Base-by-base conservation (phyloP, 2,888 invertebrate genomes). In the Tridacna crocea region DNA sequence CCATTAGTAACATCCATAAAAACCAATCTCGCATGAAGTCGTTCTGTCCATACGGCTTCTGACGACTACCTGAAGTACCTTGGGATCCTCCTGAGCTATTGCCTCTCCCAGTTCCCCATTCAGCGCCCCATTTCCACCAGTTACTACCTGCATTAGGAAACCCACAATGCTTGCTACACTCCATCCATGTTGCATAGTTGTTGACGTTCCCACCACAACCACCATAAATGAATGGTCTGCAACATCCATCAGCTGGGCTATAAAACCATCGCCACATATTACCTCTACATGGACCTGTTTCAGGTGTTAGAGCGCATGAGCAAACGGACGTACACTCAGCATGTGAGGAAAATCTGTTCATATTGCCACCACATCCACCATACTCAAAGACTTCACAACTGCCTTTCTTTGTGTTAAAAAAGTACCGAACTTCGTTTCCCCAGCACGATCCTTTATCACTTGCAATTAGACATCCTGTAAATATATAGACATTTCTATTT, bases 351-450 rank as follows among this genome's bases (percentile, higher is more conserved):
- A 98, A 98, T 92, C 97, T 97, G 94, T 98, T 98, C 93, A 97
- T 97, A 92, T 97, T 97, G 63, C 97, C 96, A 65, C 96, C 96
- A 91, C 97, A 97, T n/a, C 96, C 96, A 65, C 96, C 96, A 92
- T 96, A 96, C 24, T 94, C 94, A 93, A 97, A 97, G 15, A 96
- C 94, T 82, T 97, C 96, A 92, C 98, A 98, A 88, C 96, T 96
- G 93, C 97, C 97, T 61, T 95, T 96, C 88, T 96, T 96, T 4
- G 97, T 96, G 94, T 97, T 97, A 95, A 97, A 98, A 93, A 96
- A 96, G 96, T 97, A 98, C 46, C 97, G 95, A 48, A 94, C 83
- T 22, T 95, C 93, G 36, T 88, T 89, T 19, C 92, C 92, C 26
- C 85, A 79, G 77, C 93, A 89, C 3, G 55, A 58, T 6, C 88